phyloP scores from a whole-genome alignment of 2,797 vertebrate genomes.

The Ctenopoma multispine region DNA sequence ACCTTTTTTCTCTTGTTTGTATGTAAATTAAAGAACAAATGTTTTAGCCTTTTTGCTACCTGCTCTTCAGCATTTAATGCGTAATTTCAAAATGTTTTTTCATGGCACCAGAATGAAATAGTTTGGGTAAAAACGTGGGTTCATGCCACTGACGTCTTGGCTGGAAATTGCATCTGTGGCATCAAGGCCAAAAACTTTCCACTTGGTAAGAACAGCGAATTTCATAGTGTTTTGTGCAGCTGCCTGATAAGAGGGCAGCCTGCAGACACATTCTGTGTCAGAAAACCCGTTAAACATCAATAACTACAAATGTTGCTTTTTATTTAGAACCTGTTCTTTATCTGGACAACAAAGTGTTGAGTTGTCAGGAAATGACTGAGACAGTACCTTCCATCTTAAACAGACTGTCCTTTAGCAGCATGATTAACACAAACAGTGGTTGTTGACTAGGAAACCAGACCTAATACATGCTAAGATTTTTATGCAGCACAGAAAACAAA shows the following conservation, averaged over 20 bases:
- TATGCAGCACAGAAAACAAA: too few species aligned
- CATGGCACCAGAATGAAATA: too few species aligned
- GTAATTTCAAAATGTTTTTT: not conserved
- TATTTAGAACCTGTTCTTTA: too few species aligned
- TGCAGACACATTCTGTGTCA: not conserved
- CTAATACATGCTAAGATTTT: not conserved
- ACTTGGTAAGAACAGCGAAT: not conserved
- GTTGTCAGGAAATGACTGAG: not conserved
- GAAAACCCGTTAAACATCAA: not conserved
- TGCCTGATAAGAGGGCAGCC: conserved; percentile 6
- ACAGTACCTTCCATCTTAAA: not conserved
- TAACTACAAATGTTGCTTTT: too few species aligned
- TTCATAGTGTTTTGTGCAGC: conserved; percentile 6
- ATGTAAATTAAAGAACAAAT: not conserved
- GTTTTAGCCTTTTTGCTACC: not conserved
- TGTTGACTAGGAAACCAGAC: too few species aligned
- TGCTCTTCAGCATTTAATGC: not conserved
- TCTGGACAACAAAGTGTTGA: too few species aligned
- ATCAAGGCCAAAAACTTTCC: not conserved
- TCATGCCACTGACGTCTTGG: not conserved
- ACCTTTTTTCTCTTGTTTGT: not conserved
- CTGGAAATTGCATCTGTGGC: not conserved
- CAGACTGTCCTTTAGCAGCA: too few species aligned
- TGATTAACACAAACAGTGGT: too few species aligned
- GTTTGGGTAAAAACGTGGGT: not conserved